Base-by-base conservation (phyloP, 37 sponge, comb jelly and placozoan species). In the Tethya wilhelma region DNA sequence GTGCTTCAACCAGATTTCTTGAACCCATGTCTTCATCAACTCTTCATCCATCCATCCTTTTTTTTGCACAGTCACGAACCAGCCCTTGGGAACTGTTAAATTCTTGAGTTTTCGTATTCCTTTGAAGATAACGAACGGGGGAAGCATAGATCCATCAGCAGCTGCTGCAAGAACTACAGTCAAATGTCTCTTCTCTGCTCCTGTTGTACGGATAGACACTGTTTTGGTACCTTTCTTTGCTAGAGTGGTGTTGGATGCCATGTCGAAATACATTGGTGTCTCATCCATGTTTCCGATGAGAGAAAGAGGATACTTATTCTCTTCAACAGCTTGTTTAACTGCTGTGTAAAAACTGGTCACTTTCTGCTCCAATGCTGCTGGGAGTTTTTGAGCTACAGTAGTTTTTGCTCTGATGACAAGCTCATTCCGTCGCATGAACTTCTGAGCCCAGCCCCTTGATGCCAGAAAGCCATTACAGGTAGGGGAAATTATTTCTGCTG, bases 361-460 rank as follows among this genome's bases (percentile, higher is more conserved):
- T 76, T 76, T 76, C 28, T 34, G 22, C 42, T 76, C 77, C 77
- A 76, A 40, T 30, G 29, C 77, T 29, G 62, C 75, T 28, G 84
- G 84, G 6, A 83, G 36, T 32, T 72, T 73, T 38, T 83, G 84
- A 0, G 67, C 64, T 8, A 83, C 29, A 20, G 84, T 44, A 17
- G 75, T 64, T 14, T 64, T 40, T 1, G 66, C 44, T 2, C 67
- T 40, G 20, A 83, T 67, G 25, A 67, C 29, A 2, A 83, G 60
- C n/a, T 73, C 36, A 75, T 83, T 53, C 46, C 84, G 38, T 12
- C 31, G 2, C 44, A 83, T 63, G 39, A 83, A 83, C 22, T 62
- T 83, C 41, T 46, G 74, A 29, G 66, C 8, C 84, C 84, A 83
- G 2, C 74, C 84, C 25, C 65, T 38, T 22, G 56, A 36, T 14